Evolutionary conservation across 1,140 invertebrate genomes (phyloP).

Genomic region (Drosophila asahinai): DNA sequence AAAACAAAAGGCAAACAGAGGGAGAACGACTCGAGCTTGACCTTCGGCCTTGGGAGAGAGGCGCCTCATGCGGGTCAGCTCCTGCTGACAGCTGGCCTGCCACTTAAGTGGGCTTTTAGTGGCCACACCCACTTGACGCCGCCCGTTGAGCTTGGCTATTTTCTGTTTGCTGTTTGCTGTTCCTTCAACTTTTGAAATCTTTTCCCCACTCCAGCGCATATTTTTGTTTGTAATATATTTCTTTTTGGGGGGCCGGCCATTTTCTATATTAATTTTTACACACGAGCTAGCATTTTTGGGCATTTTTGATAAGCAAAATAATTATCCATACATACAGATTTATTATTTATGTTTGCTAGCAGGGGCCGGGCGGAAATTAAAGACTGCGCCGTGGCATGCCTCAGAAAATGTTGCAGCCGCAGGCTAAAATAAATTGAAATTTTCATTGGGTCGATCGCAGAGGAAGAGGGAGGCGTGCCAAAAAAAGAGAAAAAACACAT

Average conservation of each 20-base stretch:
- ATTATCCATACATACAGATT: slow-evolving; percentile 62
- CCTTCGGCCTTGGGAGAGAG: slow-evolving; percentile 26
- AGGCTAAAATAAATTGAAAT: slow-evolving; percentile 80
- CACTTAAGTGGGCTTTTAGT: slow-evolving; percentile 63
- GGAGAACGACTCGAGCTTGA: slow-evolving; percentile 41
- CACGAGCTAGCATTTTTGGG: slow-evolving; percentile 62
- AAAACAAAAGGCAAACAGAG: slow-evolving; percentile 35
- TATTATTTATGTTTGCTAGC: slow-evolving; percentile 46
- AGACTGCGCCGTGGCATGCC: slow-evolving; percentile 51
- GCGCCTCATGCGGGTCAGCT: slow-evolving; percentile 42
- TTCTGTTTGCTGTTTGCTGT: slow-evolving; percentile 31
- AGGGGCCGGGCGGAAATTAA: slow-evolving; percentile 68
- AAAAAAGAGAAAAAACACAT: slow-evolving; percentile 7
- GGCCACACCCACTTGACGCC: slow-evolving; percentile 38
- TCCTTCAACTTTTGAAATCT: slow-evolving; percentile 39
- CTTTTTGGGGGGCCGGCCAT: slow-evolving; percentile 17
- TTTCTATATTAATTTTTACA: slow-evolving; percentile 68
- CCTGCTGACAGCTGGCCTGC: slow-evolving; percentile 49
- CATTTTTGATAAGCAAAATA: slow-evolving; percentile 67
- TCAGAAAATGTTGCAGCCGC: slow-evolving; percentile 60
- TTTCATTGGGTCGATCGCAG: slow-evolving; percentile 64
- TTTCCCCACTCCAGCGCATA: slow-evolving; percentile 13
- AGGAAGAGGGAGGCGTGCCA: neutral
- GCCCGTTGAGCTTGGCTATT: slow-evolving; percentile 20
- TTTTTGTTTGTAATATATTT: slow-evolving; percentile 16